Conservation (phyloP, 1,140 invertebrate genomes). For the Oryctes rhinoceros region DNA sequence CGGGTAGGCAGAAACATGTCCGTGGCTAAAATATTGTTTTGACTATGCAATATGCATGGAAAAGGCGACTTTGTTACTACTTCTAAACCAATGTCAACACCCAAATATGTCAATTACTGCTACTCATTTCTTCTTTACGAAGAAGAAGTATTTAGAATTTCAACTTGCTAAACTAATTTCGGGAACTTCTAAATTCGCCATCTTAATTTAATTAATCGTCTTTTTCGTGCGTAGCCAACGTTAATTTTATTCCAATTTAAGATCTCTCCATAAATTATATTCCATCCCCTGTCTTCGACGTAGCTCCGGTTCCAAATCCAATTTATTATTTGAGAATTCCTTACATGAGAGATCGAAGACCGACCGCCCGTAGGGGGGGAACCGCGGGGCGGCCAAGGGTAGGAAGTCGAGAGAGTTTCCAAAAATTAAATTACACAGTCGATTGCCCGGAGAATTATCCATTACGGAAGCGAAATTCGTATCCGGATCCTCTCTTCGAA, state of each 20-base stretch:
- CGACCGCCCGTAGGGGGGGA: neutral
- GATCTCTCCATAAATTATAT: slow-evolving; percentile 15
- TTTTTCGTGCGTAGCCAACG: neutral
- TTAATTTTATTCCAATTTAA: slow-evolving; percentile 16
- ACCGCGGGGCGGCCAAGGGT: neutral
- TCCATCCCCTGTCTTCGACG: slow-evolving; percentile 1
- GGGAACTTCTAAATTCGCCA: neutral
- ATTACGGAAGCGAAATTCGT: slow-evolving; percentile 14
- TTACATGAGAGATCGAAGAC: slow-evolving; percentile 14
- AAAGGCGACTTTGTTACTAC: too few species aligned
- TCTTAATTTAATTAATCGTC: neutral
- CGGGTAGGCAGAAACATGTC: too few species aligned
- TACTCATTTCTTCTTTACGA: neutral
- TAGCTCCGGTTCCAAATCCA: neutral
- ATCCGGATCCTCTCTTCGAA: neutral
- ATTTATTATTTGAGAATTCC: slow-evolving; percentile 10
- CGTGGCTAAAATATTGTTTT: too few species aligned
- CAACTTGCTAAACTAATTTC: neutral
- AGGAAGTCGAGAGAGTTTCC: slow-evolving; percentile 13
- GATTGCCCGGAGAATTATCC: slow-evolving; percentile 8
- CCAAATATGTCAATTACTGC: neutral
- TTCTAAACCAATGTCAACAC: too few species aligned
- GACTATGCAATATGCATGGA: too few species aligned
- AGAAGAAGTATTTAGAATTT: neutral
- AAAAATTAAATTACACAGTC: slow-evolving; percentile 15